phyloP scores from a whole-genome alignment of 2,113 vertebrate species.

The Eira barbara region DNA sequence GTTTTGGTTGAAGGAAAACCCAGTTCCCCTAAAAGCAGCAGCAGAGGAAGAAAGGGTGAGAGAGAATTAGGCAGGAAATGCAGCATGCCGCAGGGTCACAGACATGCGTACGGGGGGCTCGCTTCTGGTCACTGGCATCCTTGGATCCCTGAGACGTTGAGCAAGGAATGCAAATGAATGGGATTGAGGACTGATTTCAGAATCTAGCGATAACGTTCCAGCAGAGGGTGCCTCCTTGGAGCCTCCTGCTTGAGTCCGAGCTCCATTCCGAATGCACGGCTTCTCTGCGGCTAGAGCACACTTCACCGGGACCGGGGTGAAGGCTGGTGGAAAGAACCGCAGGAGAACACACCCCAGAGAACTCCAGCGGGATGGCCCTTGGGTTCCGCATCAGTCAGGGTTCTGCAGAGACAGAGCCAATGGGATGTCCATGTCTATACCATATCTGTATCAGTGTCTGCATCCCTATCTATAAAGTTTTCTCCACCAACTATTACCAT shows the following conservation, averaged over 20 bases:
- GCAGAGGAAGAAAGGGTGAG: not conserved
- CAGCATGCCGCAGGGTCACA: fast-evolving
- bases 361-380: fast-evolving
- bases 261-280: not conserved
- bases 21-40: too few relatives aligned
- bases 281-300: not conserved
- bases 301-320: fast-evolving
- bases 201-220: not conserved
- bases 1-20: not conserved
- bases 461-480: not conserved
- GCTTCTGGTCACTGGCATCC: fast-evolving
- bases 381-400: fast-evolving
- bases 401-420: not conserved
- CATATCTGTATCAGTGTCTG: too few relatives aligned
- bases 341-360: too few relatives aligned
- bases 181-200: not conserved
- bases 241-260: too few relatives aligned
- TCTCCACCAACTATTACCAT: not conserved
- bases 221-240: not conserved
- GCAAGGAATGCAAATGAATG: not conserved
- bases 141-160: not conserved
- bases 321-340: not conserved
- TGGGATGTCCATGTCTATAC: fast-evolving
- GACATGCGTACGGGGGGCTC: fast-evolving
- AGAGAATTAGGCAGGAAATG: fast-evolving